phyloP scores from a whole-genome alignment of 2,888 invertebrate genomes.

The Abrostola triplasia region DNA sequence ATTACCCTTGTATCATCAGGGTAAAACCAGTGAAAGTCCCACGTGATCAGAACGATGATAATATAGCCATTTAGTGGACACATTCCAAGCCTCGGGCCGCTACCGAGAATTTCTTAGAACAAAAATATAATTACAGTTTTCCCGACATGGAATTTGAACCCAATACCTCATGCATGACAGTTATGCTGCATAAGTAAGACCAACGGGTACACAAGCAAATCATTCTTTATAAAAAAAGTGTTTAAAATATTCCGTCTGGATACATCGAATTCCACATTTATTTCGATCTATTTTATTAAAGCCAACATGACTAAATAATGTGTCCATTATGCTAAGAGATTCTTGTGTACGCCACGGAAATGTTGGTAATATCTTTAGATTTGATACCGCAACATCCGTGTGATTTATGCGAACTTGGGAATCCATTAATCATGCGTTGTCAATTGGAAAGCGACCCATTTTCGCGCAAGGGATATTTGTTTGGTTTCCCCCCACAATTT shows the following conservation, averaged over 20 bases:
- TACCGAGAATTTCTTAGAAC: too few species aligned
- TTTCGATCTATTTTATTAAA: constrained; percentile 5
- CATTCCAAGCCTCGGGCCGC: too few species aligned
- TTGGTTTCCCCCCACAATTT: constrained; percentile 71
- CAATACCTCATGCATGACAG: too few species aligned
- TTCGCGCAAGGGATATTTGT: constrained; percentile 70
- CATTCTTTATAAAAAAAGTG: too few species aligned
- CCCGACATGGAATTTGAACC: too few species aligned
- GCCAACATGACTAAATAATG: constrained; percentile 7
- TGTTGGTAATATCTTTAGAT: constrained; percentile 62
- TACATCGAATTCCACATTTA: not conserved
- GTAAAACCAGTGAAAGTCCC: too few species aligned
- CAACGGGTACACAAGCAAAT: too few species aligned
- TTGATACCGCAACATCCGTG: constrained; percentile 69
- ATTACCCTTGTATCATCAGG: too few species aligned
- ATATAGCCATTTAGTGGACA: too few species aligned
- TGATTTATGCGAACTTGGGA: constrained; percentile 77
- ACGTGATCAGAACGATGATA: too few species aligned
- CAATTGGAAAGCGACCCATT: constrained; percentile 81
- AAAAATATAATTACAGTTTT: too few species aligned
- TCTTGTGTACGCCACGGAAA: constrained; percentile 50
- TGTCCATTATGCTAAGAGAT: constrained; percentile 33
- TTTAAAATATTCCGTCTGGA: not conserved
- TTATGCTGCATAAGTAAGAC: too few species aligned
- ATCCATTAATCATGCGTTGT: constrained; percentile 79